A percentile compares a stretch with the other conserved stretches of the same genome.
phyloP scores from a whole-genome alignment of 2,888 invertebrate genomes.

The Drosophila lacicola region DNA sequence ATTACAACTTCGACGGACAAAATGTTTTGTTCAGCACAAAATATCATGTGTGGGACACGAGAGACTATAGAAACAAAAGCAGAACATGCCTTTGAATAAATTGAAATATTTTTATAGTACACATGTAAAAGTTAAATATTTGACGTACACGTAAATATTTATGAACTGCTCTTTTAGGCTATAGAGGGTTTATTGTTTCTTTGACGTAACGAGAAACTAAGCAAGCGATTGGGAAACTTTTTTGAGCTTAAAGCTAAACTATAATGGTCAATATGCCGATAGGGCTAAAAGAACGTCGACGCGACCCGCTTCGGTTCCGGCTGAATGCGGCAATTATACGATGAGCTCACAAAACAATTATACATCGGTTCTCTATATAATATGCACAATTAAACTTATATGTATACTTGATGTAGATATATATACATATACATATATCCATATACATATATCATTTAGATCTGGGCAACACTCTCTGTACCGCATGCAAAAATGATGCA shows the following conservation, averaged over 20 bases:
- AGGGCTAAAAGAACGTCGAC: background rate
- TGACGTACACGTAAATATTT: background rate
- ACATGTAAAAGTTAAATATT: slow-evolving; percentile 1
- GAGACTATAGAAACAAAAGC: background rate
- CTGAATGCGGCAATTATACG: slow-evolving; percentile 40
- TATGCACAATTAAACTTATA: background rate
- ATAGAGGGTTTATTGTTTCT: background rate
- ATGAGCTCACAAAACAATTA: slow-evolving; percentile 41
- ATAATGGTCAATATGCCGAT: background rate
- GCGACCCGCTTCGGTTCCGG: slow-evolving; percentile 29
- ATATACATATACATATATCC: slow-evolving; percentile 3
- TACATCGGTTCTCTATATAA: slow-evolving; percentile 4
- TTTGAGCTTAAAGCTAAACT: too few species aligned
- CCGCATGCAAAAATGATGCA: slow-evolving; percentile 33
- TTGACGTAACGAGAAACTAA: too few species aligned
- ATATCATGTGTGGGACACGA: background rate
- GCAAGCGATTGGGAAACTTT: too few species aligned
- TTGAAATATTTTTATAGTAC: background rate
- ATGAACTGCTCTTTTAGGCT: background rate
- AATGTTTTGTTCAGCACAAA: background rate
- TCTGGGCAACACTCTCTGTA: slow-evolving; percentile 7
- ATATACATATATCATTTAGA: slow-evolving; percentile 1
- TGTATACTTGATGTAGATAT: too few species aligned
- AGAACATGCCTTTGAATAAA: slow-evolving; percentile 17
- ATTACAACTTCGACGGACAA: background rate